Evolutionary conservation across 2,113 vertebrate species (phyloP), one percentile per base, ranked within the genome.

Genomic region (Gnathonemus echidnorhynchus): DNA sequence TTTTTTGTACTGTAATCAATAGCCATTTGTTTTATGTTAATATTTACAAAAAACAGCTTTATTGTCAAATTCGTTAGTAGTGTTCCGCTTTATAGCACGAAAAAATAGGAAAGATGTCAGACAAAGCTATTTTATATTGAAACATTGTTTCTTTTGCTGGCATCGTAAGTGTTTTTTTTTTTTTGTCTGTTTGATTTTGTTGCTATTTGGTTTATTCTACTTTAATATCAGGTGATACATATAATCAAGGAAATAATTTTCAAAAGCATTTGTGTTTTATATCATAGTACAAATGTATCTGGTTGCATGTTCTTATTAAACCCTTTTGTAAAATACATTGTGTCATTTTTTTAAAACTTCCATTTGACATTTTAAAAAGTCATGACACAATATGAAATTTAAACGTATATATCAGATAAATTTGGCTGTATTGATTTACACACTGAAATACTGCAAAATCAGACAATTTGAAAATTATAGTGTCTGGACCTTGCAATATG

Each of bases 251-350:
- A 80, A 80, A 39, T 86, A 39, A 39, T 50, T 86, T 50, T 27
- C 9, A 49, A 86, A 50, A 86, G 10, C 45, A 49, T 48, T 24
- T n/a, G 5, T 46, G 24, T 50, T 86, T 48, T 86, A 15, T 49
- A 94, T 92, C 95, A 95, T 96, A 97, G 94, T 95, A 93, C 94
- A 97, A 93, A 96, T 98, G 96, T 99, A 97, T 97, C 95, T 95
- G 96, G 95, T 95, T 97, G 97, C 98, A 99, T 98, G 97, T 97
- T 95, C 95, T 96, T 96, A 97, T 97, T 97, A 98, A 98, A 96
- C 95, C 91, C 95, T 97, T 97, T 97, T 97, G 94, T 97, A 97
- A 96, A 97, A 94, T 92, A 90, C 92, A 91, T 93, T 88, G 77
- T 53, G 49, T 86, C 77, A 46, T 58, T 58, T 84, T 13, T 56